A percentile compares a stretch with the other conserved stretches of the same genome.
Conservation (phyloP, 2,888 invertebrate genomes). For the Morpho achilles region DNA sequence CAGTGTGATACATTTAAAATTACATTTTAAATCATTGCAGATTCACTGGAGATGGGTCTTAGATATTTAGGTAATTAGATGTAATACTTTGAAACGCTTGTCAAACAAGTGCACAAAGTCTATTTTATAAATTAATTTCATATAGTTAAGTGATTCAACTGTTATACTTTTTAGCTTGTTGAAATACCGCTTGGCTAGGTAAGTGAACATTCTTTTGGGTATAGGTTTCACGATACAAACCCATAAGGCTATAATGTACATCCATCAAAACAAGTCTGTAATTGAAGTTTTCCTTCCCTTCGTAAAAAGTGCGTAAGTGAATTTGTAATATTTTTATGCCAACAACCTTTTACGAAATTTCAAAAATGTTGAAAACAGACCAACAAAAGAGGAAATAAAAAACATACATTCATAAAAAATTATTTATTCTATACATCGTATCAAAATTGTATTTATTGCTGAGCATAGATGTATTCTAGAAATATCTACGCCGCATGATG, state of each 20-base stretch:
- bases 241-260: neutral
- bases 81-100: constrained; percentile 66
- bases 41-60: constrained; percentile 18
- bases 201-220: neutral
- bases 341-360: neutral
- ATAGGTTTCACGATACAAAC: neutral
- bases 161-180: constrained; percentile 35
- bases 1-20: neutral
- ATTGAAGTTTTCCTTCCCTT: no score
- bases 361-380: no score
- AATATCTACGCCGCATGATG: no score
- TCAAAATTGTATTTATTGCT: no score
- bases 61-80: constrained; percentile 36
- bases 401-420: no score
- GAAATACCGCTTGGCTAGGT: constrained; percentile 16
- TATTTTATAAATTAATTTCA: constrained; percentile 44
- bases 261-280: no score
- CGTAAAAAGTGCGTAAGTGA: no score
- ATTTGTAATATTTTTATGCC: no score
- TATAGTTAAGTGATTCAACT: constrained; percentile 47
- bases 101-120: constrained; percentile 72
- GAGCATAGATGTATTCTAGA: no score
- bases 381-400: no score
- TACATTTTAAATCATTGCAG: constrained; percentile 4
- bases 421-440: no score